Evolutionary conservation across 1,140 invertebrate genomes (phyloP).

Genomic region (Acyrthosiphon pisum): DNA sequence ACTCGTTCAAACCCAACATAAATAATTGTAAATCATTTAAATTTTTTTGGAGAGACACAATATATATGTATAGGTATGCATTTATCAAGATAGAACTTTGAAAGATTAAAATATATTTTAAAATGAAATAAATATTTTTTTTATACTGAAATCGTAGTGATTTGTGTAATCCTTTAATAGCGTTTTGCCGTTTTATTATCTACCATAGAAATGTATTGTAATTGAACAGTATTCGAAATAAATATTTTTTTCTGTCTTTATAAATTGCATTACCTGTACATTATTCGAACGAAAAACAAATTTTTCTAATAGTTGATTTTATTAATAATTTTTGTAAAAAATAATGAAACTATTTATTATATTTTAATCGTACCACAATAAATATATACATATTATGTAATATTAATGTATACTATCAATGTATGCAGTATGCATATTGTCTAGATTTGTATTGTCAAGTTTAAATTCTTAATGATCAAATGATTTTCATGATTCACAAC

Average conservation of each 20-base stretch:
- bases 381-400: neutral
- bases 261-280: neutral
- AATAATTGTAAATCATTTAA: neutral
- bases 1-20: neutral
- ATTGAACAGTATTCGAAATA: neutral
- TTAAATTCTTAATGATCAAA: neutral
- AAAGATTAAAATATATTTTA: neutral
- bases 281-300: neutral
- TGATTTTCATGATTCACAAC: neutral
- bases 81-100: neutral
- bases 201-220: neutral
- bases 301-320: neutral
- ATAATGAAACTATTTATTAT: neutral
- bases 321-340: neutral
- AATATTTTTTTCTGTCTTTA: neutral
- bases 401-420: too few relatives aligned
- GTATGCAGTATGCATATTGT: neutral
- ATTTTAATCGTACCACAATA: neutral
- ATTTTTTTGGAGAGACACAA: neutral
- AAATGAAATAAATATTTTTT: neutral
- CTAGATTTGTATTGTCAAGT: neutral
- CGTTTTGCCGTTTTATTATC: neutral
- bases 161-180: neutral
- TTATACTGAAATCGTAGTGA: neutral
- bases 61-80: neutral